Base-by-base conservation (phyloP, 1,140 invertebrate genomes). In the Hypsibius dujardini region DNA sequence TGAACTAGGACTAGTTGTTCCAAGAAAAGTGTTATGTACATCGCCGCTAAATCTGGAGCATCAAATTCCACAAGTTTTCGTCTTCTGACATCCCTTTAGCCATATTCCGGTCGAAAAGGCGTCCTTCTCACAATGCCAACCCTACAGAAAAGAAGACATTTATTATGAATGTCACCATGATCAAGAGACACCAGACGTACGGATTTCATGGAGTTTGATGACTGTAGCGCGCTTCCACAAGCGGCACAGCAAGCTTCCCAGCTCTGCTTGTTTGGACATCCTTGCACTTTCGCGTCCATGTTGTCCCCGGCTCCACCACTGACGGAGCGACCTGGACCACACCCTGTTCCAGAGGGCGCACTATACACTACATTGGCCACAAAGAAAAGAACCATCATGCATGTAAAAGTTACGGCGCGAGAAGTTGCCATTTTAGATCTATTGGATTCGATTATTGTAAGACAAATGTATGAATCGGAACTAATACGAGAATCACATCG, bases 81-180 rank as follows among this genome's bases (percentile, higher is more conserved):
- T 56, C n/a, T n/a, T 56, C 50, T 56, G 50, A 56, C 50, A 56
- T 56, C 50, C 50, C n/a, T 56, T 56, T n/a, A 56, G 50, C 50
- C 50, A 56, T 56, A 56, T 56, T 56, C 50, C 50, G 7, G 50
- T 56, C n/a, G 50, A 56, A n/a, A 56, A 56, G 50, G n/a, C 7
- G 50, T 56, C 50, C 50, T 56, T 56, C 50, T 56, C 50, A n/a
- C 50, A 56, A n/a, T 56, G n/a, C 50, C 50, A 56, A n/a, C 50
- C 50, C 50, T 56, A n/a, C n/a, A 56, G 50, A n/a, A 56, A 56
- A n/a, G n/a, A 56, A 56, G 50, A n/a, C n/a, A n/a, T n/a, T n/a
- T n/a, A n/a, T n/a, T n/a, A 56, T n/a, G 50, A 56, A 7, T 56
- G 50, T 56, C 50, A 56, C 7, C 7, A 56, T 56, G 50, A 7